A percentile compares a stretch with the other conserved stretches of the same genome.
phyloP scores from a whole-genome alignment of 2,113 vertebrate species.

The Periophthalmus modestus region DNA sequence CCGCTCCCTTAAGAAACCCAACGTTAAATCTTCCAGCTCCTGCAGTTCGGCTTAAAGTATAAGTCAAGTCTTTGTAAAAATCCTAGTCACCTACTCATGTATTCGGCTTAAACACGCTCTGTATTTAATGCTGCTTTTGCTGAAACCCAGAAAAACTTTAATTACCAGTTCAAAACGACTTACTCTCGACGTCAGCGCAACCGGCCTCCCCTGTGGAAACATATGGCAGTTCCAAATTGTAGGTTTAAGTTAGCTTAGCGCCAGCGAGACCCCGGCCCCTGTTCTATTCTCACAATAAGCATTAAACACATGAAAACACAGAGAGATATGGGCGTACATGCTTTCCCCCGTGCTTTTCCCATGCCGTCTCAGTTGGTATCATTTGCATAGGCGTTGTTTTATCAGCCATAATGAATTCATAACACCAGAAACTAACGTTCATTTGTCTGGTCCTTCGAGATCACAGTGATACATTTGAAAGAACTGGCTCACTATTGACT shows the following conservation, averaged over 20 bases:
- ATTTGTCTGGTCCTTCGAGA: slow-evolving; percentile 39
- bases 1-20: background rate
- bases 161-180: slow-evolving; percentile 53
- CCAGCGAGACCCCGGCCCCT: background rate
- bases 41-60: slow-evolving; percentile 6
- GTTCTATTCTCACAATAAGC: slow-evolving; percentile 2
- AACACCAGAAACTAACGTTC: slow-evolving; percentile 19
- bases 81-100: slow-evolving; percentile 3
- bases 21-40: background rate
- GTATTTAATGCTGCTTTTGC: slow-evolving; percentile 49
- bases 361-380: slow-evolving; percentile 16
- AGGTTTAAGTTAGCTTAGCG: slow-evolving; percentile 24
- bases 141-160: slow-evolving; percentile 53
- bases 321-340: background rate
- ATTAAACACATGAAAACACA: background rate
- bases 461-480: slow-evolving; percentile 28
- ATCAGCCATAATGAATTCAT: slow-evolving; percentile 48
- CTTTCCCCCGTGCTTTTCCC: slow-evolving; percentile 2
- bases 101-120: slow-evolving; percentile 21
- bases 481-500: slow-evolving; percentile 20
- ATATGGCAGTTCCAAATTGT: slow-evolving; percentile 44
- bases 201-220: slow-evolving; percentile 34
- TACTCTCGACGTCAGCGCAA: slow-evolving; percentile 53
- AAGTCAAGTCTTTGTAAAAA: background rate
- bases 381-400: slow-evolving; percentile 44